Conservation (phyloP, 2,797 vertebrate species). For the Zalophus californianus region DNA sequence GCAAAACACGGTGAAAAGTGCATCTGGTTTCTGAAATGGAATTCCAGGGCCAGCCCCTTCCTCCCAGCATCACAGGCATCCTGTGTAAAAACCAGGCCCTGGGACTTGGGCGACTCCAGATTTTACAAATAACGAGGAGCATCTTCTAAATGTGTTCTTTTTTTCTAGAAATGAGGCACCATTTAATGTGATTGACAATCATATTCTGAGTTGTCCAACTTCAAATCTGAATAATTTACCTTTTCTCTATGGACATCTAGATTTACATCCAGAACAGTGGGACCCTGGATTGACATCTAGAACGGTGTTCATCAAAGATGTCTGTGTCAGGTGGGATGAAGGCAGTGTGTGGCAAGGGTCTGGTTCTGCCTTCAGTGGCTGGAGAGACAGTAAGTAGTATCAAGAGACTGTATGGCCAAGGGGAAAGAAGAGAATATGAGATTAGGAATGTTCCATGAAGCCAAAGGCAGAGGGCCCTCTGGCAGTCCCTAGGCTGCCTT, state of each 20-base stretch:
- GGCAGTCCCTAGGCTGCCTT: neutral
- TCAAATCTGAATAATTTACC: neutral
- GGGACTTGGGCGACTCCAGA: fast-evolving
- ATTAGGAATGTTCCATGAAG: neutral
- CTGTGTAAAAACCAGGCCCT: fast-evolving
- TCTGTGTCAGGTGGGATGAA: neutral
- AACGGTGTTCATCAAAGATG: neutral
- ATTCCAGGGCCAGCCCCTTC: fast-evolving
- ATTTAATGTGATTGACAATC: too few species aligned
- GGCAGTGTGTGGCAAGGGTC: fast-evolving
- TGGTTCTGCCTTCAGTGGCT: neutral
- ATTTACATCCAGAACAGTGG: neutral
- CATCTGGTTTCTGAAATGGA: neutral
- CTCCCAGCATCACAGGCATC: fast-evolving
- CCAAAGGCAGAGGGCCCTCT: fast-evolving
- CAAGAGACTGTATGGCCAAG: fast-evolving
- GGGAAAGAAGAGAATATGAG: too few species aligned
- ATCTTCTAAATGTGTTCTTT: neutral
- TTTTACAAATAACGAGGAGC: neutral
- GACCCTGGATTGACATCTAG: neutral
- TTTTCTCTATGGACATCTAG: neutral
- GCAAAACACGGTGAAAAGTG: neutral
- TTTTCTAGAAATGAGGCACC: neutral
- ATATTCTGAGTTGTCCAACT: neutral
- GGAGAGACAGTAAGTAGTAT: neutral